phyloP scores from a whole-genome alignment of 1,140 invertebrate species.

The Drosophila yakuba region DNA sequence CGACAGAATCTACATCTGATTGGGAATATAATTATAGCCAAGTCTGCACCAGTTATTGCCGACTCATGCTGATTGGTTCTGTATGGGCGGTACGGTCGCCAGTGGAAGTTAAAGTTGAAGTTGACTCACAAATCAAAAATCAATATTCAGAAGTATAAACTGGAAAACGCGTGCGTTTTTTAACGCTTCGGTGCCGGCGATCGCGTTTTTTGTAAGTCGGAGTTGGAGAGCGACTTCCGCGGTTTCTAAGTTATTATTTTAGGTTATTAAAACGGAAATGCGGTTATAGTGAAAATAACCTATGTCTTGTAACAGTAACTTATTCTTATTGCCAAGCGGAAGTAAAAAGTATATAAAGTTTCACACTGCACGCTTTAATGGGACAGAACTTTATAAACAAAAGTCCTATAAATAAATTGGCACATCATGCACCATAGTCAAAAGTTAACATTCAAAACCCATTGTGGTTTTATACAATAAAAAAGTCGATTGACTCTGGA shows the following conservation, averaged over 20 bases:
- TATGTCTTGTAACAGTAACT: neutral
- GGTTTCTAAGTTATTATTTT: neutral
- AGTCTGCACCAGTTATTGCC: conserved; percentile 46
- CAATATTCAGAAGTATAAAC: conserved; percentile 1
- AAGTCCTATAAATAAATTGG: too few species aligned
- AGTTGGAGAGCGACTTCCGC: neutral
- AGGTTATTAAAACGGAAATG: neutral
- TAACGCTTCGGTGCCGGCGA: conserved; percentile 15
- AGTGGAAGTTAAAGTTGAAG: neutral
- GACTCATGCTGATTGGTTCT: conserved; percentile 52
- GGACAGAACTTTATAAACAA: neutral
- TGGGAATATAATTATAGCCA: conserved; percentile 35
- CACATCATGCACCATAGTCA: neutral
- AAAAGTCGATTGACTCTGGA: too few species aligned
- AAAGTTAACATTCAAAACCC: neutral
- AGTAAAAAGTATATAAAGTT: neutral
- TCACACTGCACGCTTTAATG: neutral
- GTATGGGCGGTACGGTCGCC: neutral
- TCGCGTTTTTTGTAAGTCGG: conserved; percentile 1
- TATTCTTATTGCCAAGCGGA: neutral
- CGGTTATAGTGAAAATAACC: too few species aligned
- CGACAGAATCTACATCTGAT: conserved; percentile 24
- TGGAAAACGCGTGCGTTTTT: conserved; percentile 17
- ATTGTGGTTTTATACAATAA: too few species aligned
- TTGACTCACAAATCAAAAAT: neutral